Percentiles rank a stretch among this genome's conserved stretches.
Conservation (phyloP, 2,888 invertebrate species). For the Podotricha telesiphe region DNA sequence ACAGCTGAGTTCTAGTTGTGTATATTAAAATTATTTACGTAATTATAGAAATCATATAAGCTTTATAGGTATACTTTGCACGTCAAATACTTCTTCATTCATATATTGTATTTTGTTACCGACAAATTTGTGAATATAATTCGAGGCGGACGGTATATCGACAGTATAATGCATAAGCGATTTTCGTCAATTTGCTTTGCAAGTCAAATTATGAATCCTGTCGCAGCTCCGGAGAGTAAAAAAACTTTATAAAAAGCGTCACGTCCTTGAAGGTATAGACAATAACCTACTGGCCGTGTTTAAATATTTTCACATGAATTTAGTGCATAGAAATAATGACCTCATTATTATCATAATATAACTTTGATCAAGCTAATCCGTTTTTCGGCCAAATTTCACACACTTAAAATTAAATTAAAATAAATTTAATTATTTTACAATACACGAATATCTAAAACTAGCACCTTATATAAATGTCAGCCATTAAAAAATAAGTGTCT, state of each 20-base stretch:
- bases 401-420: too few species aligned
- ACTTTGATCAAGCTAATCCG: too few species aligned
- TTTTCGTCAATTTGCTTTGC: constrained; percentile 69
- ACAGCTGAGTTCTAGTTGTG: too few species aligned
- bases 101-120: constrained; percentile 49
- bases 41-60: background rate
- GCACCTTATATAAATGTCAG: too few species aligned
- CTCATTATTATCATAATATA: too few species aligned
- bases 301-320: constrained; percentile 6
- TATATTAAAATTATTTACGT: background rate
- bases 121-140: constrained; percentile 71
- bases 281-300: constrained; percentile 69
- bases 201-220: constrained; percentile 63
- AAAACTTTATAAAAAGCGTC: constrained; percentile 50
- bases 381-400: too few species aligned
- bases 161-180: constrained; percentile 64
- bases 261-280: constrained; percentile 59
- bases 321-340: background rate
- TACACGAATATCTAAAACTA: too few species aligned
- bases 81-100: constrained; percentile 45
- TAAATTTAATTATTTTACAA: too few species aligned
- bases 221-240: constrained; percentile 51
- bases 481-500: too few species aligned
- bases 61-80: constrained; percentile 10
- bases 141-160: constrained; percentile 49